Evolutionary conservation across 2,113 vertebrate genomes (phyloP), one percentile per base, ranked within the genome.

Genomic region (Oceanites oceanicus): DNA sequence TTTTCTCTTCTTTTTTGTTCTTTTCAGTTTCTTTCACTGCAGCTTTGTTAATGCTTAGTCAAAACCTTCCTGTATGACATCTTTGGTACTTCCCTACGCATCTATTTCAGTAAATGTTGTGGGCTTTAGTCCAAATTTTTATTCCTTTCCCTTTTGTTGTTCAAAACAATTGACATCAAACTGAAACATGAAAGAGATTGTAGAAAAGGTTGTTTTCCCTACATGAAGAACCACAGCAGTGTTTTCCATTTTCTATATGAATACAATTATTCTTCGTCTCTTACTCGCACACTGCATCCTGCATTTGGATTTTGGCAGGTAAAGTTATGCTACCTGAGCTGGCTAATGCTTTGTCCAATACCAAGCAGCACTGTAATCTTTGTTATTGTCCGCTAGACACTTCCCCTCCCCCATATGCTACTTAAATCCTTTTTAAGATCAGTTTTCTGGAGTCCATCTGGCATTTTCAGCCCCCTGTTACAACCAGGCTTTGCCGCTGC

Each of bases 111-210:
- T 67, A 84, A 85, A 75, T 27, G 25, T 77, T 81, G 40, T 10
- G 52, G 88, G 86, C 88, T 94, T 94, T 71, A 44, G 15, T 93
- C 78, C 90, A 93, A 78, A 72, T 78, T 87, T 87, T 91, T 16
- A 65, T 92, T 95, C 56, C 45, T 86, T 86, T 81, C 27, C 40
- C 61, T 91, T 95, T 86, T 94, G 65, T 94, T 96, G 73, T 85
- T 96, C 83, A 62, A 95, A 96, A 94, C 70, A 89, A 66, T 75
- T 65, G 40, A 73, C 70, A 82, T 95, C 76, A 94, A 91, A 95
- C 68, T 58, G 83, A 84, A 93, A 94, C 68, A 86, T 71, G 61
- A 94, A 94, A 95, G 88, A 86, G 30, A 36, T 45, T 96, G 62
- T 84, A 84, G 44, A 49, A 94, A 78, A 92, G 34, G 56, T 59